Conservation (phyloP, 2,888 invertebrate genomes). For the Macrophya annulata region DNA sequence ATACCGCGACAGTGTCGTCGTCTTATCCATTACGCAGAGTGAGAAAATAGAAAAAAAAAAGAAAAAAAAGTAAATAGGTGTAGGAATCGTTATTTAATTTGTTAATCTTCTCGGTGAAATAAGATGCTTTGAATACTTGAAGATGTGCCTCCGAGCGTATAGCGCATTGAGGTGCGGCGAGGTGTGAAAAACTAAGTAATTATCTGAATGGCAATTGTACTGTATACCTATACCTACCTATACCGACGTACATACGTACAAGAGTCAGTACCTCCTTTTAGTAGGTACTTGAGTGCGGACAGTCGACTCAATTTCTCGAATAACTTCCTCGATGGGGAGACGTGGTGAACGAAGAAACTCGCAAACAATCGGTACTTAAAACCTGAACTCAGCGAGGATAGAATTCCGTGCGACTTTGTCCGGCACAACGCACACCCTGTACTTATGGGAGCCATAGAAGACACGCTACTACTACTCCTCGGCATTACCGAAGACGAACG, state of each 20-base stretch:
- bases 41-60: not conserved
- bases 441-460: not conserved
- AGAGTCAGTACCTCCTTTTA: constrained; percentile 16
- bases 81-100: constrained; percentile 24
- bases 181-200: constrained; percentile 49
- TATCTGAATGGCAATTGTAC: constrained; percentile 35
- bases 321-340: constrained; percentile 15
- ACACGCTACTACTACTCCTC: constrained; percentile 27
- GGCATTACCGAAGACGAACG: constrained; percentile 48
- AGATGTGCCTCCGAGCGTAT: not conserved
- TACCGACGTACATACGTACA: not conserved
- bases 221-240: not conserved
- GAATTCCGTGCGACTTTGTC: constrained; percentile 51
- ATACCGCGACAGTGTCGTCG: constrained; percentile 55
- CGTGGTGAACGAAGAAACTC: not conserved
- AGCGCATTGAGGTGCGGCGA: not conserved
- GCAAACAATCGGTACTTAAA: constrained; percentile 55
- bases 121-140: constrained; percentile 23
- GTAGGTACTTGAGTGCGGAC: constrained; percentile 15
- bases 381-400: constrained; percentile 45
- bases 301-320: constrained; percentile 49
- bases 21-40: constrained; percentile 22
- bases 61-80: not conserved
- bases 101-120: constrained; percentile 24
- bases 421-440: constrained; percentile 12